Base-by-base conservation (phyloP, 2,797 vertebrate species). In the Karalla daura region DNA sequence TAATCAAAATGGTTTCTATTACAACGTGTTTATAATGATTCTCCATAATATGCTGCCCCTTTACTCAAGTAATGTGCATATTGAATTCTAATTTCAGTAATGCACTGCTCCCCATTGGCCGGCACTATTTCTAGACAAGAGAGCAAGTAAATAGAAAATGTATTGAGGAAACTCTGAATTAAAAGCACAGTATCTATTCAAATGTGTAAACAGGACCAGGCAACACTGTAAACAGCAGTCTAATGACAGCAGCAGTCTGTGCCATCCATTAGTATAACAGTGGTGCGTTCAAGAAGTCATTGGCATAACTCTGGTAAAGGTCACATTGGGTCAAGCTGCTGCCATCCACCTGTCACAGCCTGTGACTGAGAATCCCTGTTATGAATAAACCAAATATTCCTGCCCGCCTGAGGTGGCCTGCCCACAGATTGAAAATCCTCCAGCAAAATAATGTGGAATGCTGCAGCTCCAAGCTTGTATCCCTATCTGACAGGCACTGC, bases 361-460 rank as follows among this genome's bases (percentile, higher is more conserved):
- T 62, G 33, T 60, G 70, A 81, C 59, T 62, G 64, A 74, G 60
- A 68, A 66, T 63, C 35, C 49, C 30, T 72, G 74, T 70, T 63
- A 72, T 81, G 73, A 86, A 88, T 84, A 84, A 85, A 84, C 74
- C 75, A 78, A 76, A 67, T 77, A 69, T 68, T 67, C 51, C 33
- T 54, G 53, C 70, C 52, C 58, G 56, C 63, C 71, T 45, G 53
- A 72, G 39, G 73, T 62, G 60, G 46, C 24, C 55, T 67, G 66
- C 61, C 65, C 41, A 56, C 64, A 44, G 40, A 80, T 61, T 73
- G 67, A 81, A 87, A 79, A 56, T 76, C 60, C 62, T 72, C 54
- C 68, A 68, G 55, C 49, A 70, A 70, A 76, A 67, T 25, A 50
- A 45, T 27, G 23, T 62, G 49, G 27, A 70, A 52, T 30, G 54